These are phyloP conservation scores for Scaptodrosophila latifasciaeformis DNA, from an alignment of 2,888 invertebrate species.

Conservation along the genomic window DNA sequence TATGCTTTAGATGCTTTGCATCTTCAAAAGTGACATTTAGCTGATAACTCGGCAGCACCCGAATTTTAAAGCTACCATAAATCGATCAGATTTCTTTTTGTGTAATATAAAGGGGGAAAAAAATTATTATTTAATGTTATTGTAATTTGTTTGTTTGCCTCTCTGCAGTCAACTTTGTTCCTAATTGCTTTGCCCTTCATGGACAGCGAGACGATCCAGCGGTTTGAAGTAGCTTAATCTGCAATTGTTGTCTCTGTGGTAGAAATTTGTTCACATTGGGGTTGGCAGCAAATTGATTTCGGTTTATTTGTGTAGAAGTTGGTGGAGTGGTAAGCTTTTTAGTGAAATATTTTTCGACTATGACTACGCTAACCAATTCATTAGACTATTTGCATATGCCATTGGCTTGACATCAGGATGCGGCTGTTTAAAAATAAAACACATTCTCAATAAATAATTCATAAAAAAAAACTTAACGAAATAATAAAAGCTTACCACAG, in stretches of 20 bases:
- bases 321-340: constrained; percentile 38
- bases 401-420: constrained; percentile 98
- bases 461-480: neutral
- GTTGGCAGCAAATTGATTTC: too few relatives aligned
- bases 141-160: constrained; percentile 47
- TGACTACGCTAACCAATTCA: constrained; percentile 79
- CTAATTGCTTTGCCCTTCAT: too few relatives aligned
- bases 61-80: constrained; percentile 63
- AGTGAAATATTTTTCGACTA: constrained; percentile 34
- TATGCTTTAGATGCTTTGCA: constrained; percentile 64
- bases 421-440: constrained; percentile 80
- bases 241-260: too few relatives aligned
- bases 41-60: constrained; percentile 33
- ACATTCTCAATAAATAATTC: constrained; percentile 1
- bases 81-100: constrained; percentile 29
- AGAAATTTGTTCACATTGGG: too few relatives aligned
- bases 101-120: constrained; percentile 1
- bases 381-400: constrained; percentile 93
- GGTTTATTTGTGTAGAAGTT: constrained; percentile 18
- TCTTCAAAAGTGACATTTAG: constrained; percentile 50
- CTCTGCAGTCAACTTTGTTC: too few relatives aligned
- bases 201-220: too few relatives aligned
- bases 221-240: too few relatives aligned
- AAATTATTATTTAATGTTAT: constrained; percentile 15
- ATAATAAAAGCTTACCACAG: constrained; percentile 87